Evolutionary conservation across 2,113 vertebrate genomes (phyloP), one percentile per base, ranked within the genome.

Genomic region (Mohoua ochrocephala): DNA sequence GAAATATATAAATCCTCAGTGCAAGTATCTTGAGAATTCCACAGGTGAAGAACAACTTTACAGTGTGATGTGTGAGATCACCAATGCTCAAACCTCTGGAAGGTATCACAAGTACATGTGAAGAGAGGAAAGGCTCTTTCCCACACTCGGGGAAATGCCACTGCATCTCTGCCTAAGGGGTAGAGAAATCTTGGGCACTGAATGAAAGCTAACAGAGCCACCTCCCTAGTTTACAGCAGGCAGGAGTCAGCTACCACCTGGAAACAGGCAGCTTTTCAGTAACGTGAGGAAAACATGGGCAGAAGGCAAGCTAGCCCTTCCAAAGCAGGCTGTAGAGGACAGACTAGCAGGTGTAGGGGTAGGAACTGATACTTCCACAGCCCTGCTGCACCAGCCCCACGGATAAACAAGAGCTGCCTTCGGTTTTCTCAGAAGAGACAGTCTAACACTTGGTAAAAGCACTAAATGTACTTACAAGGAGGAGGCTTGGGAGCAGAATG

Each of bases 241-340:
- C 22, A 67, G 30, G 33, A 86, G 18, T 52, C 47, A 70, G 18
- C 9, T 39, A 15, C 21, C 31, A 19, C 18, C 30, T 64, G 23
- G n/a, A 89, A 87, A 44, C 3, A 18, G 30, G 13, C 26, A 74
- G 15, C 35, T 65, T 78, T 56, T 49, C 20, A 17, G 12, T 10
- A 56, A 26, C 0, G 0, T 42, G 24, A 71, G 27, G 21, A 75
- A 17, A 78, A 83, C 63, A 90, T 1, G 49, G 19, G 14, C 30
- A 78, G 61, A 77, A 71, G 30, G 13, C 1, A 15, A 65, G 14
- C 11, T 64, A 73, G 13, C 5, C 27, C 24, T 49, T 12, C 24
- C 37, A 30, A 52, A 57, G 20, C 13, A 64, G 53, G 14, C 27
- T 68, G 30, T 5, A 70, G 35, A 18, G 33, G 81, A 30, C 41